Conservation (phyloP, 2,888 invertebrate genomes). For the Polydesmus complanatus region DNA sequence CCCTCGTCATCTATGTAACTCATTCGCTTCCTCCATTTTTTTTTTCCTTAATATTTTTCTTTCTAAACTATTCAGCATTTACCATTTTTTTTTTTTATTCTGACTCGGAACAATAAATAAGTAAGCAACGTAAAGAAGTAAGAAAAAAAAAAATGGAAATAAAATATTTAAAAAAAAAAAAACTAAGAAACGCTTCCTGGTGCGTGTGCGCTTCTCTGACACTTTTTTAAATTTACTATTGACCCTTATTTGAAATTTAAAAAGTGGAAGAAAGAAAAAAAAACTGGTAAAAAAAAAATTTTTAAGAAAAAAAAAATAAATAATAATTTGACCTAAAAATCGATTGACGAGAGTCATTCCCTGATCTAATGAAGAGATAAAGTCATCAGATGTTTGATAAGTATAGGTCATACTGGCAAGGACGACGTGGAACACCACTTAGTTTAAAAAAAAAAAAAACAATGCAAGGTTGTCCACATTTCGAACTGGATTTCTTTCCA, state of each 20-base stretch:
- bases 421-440: too few relatives aligned
- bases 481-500: too few relatives aligned
- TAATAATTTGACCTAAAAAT: background rate
- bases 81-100: background rate
- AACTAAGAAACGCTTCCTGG: background rate
- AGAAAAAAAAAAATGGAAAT: background rate
- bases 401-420: too few relatives aligned
- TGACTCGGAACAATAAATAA: background rate
- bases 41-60: background rate
- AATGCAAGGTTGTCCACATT: too few relatives aligned
- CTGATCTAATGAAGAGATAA: too few relatives aligned
- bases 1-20: background rate
- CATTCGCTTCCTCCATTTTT: background rate
- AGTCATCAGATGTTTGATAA: too few relatives aligned
- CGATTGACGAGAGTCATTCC: too few relatives aligned
- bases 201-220: background rate
- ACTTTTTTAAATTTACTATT: background rate
- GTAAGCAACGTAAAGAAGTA: background rate
- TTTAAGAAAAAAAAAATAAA: background rate
- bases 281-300: background rate
- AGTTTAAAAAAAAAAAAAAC: too few relatives aligned
- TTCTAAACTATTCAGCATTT: background rate
- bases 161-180: too few relatives aligned
- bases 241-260: background rate
- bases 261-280: background rate